A percentile compares a stretch with the other conserved stretches of the same genome.
phyloP scores from a whole-genome alignment of 2,113 vertebrate genomes.

The Lontra canadensis region DNA sequence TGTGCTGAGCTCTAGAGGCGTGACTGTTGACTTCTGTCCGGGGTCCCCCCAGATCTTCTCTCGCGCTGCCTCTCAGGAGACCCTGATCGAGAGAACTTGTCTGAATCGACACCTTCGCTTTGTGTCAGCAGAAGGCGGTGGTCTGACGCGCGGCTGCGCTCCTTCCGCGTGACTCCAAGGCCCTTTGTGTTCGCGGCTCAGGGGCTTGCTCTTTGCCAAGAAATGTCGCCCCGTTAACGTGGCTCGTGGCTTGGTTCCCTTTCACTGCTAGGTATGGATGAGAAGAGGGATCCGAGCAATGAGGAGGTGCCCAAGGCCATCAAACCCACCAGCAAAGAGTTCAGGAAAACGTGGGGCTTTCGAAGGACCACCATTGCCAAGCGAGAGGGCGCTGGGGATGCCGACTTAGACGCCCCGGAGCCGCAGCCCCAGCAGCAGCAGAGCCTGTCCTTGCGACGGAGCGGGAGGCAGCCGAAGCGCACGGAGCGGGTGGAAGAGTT shows the following conservation, averaged over 20 bases:
- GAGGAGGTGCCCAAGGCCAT: slow-evolving; percentile 83
- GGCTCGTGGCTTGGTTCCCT: background rate
- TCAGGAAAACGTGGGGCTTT: slow-evolving; percentile 96
- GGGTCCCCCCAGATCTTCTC: background rate
- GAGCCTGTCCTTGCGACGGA: slow-evolving; percentile 85
- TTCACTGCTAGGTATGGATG: slow-evolving; percentile 81
- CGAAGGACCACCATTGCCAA: slow-evolving; percentile 94
- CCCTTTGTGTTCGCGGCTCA: no score
- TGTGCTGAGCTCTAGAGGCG: fast-evolving
- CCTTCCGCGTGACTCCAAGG: background rate
- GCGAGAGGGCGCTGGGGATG: slow-evolving; percentile 89
- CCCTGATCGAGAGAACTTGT: background rate
- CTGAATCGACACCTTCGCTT: background rate
- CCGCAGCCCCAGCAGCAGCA: slow-evolving; percentile 78
- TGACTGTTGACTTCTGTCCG: background rate
- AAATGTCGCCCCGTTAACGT: fast-evolving
- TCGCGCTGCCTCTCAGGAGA: background rate
- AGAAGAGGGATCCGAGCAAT: slow-evolving; percentile 83
- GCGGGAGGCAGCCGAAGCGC: slow-evolving; percentile 86
- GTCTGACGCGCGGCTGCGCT: fast-evolving
- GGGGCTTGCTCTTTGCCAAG: background rate
- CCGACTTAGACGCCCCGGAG: slow-evolving; percentile 81
- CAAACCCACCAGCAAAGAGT: slow-evolving; percentile 89
- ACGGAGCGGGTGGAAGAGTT: slow-evolving; percentile 94
- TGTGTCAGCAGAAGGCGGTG: background rate